Percentiles rank a stretch among this genome's conserved stretches.
Conservation (phyloP, 2,113 vertebrate genomes). For the Terrapene triunguis region DNA sequence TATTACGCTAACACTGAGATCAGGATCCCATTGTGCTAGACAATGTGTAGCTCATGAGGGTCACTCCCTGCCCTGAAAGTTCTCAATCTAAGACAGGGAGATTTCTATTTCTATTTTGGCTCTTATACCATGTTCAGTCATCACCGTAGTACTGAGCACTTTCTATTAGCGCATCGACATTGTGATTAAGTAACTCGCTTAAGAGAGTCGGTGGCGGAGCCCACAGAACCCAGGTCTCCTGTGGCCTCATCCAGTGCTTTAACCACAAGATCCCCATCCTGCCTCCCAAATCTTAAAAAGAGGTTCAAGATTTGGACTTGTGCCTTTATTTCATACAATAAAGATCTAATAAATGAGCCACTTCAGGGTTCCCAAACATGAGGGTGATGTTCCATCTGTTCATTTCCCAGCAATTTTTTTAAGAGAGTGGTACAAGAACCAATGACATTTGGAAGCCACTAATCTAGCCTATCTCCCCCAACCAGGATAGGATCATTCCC, state of each 20-base stretch:
- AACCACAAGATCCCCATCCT: not conserved
- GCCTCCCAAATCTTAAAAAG: not conserved
- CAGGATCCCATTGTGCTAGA: not conserved
- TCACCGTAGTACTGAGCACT: not conserved
- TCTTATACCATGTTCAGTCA: not conserved
- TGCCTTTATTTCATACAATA: not conserved
- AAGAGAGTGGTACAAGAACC: not conserved
- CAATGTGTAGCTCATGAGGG: not conserved
- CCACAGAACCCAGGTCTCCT: not conserved
- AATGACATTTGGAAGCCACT: not conserved
- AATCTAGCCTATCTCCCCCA: too few relatives aligned
- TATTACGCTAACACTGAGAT: not conserved
- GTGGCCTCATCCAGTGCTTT: not conserved
- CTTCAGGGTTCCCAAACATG: not conserved
- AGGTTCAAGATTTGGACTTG: not conserved
- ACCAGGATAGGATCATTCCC: not conserved
- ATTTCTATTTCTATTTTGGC: not conserved
- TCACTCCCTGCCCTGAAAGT: not conserved
- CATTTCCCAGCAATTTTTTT: not conserved
- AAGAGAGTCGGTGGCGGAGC: not conserved
- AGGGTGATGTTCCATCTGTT: not conserved
- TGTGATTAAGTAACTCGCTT: not conserved
- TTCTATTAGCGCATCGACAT: not conserved
- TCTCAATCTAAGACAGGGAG: not conserved
- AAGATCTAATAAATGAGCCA: not conserved